Conservation (phyloP, 2,888 invertebrate species). For the Catocala nupta region DNA sequence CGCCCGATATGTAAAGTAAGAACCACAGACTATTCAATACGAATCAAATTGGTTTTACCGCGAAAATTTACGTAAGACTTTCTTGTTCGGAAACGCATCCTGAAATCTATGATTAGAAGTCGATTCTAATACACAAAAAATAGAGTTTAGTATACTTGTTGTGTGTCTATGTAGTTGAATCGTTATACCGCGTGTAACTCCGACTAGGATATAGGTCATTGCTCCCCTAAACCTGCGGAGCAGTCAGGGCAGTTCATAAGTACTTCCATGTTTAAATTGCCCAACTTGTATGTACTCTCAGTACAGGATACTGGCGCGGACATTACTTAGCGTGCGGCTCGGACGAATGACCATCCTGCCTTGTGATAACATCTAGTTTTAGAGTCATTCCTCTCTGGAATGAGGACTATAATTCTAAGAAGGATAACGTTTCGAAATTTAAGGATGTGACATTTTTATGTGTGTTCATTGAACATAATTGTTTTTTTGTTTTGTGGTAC, state of each 20-base stretch:
- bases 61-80: slow-evolving; percentile 69
- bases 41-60: slow-evolving; percentile 75
- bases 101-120: slow-evolving; percentile 80
- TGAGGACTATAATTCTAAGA: slow-evolving; percentile 51
- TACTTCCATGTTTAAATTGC: slow-evolving; percentile 86
- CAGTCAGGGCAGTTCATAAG: slow-evolving; percentile 84
- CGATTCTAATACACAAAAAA: slow-evolving; percentile 81
- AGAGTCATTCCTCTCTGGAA: slow-evolving; percentile 59
- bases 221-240: slow-evolving; percentile 86
- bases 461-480: slow-evolving; percentile 27
- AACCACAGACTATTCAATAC: slow-evolving; percentile 65
- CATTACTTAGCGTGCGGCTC: slow-evolving; percentile 62
- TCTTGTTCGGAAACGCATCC: slow-evolving; percentile 61
- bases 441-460: slow-evolving; percentile 31
- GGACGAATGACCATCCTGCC: slow-evolving; percentile 71
- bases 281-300: slow-evolving; percentile 82
- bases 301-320: slow-evolving; percentile 78
- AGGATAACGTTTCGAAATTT: slow-evolving; percentile 40
- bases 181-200: slow-evolving; percentile 69
- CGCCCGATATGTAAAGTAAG: slow-evolving; percentile 53
- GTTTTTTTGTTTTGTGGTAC: no score
- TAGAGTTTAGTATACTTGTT: slow-evolving; percentile 79
- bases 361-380: slow-evolving; percentile 63
- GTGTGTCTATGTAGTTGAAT: slow-evolving; percentile 65
- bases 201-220: slow-evolving; percentile 87